Conservation (phyloP, 2,113 vertebrate genomes). For the Stegostoma tigrinum region DNA sequence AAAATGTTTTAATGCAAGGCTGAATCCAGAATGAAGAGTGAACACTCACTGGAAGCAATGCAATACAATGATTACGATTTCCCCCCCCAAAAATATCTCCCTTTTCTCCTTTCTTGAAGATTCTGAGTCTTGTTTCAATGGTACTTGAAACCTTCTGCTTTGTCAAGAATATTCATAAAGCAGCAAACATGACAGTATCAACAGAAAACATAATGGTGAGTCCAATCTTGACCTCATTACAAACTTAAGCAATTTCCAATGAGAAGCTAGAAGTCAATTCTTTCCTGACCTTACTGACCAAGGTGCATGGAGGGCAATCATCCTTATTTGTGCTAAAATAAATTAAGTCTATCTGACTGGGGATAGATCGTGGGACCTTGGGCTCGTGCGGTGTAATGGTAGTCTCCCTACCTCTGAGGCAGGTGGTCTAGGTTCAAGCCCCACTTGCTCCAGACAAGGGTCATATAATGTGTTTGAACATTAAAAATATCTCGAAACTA, state of each 20-base stretch:
- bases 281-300: background rate
- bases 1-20: background rate
- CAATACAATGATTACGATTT: background rate
- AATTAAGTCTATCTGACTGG: background rate
- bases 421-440: no score
- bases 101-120: background rate
- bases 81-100: background rate
- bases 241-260: background rate
- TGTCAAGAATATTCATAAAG: background rate
- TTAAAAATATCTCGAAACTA: no score
- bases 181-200: background rate
- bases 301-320: background rate
- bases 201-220: background rate
- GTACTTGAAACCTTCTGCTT: background rate
- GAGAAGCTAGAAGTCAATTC: background rate
- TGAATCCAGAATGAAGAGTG: background rate
- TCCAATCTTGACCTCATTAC: background rate
- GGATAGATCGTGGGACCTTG: background rate
- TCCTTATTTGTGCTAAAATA: background rate
- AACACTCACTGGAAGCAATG: background rate
- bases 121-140: background rate
- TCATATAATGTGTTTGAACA: no score
- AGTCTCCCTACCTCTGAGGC: no score
- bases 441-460: no score
- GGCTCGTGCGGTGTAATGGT: no score